phyloP scores from a whole-genome alignment of 2,888 invertebrate genomes.

The Baronia brevicornis region DNA sequence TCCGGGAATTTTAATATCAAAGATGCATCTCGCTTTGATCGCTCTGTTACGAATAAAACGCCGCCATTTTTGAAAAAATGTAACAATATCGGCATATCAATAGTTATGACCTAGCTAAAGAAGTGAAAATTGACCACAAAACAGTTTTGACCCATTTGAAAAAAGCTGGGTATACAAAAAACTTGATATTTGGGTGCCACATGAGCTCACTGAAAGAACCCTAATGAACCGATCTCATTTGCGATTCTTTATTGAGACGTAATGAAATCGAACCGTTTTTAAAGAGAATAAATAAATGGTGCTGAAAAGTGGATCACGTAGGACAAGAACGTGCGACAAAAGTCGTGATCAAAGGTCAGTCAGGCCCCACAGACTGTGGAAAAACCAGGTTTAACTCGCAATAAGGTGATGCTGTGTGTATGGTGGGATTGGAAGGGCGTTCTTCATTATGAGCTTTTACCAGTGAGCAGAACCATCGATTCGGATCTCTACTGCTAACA shows the following conservation, averaged over 20 bases:
- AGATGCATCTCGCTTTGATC: slow-evolving; percentile 3
- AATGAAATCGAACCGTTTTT: too few species aligned
- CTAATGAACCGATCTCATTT: slow-evolving; percentile 5
- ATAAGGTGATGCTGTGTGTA: slow-evolving; percentile 1
- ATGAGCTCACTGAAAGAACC: slow-evolving; percentile 6
- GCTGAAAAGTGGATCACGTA: not conserved
- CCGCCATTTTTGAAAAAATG: slow-evolving; percentile 3
- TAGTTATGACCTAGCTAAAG: slow-evolving; percentile 3
- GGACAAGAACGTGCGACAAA: not conserved
- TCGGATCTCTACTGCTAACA: slow-evolving; percentile 14
- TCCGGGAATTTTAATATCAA: slow-evolving; percentile 14
- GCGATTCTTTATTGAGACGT: slow-evolving; percentile 6
- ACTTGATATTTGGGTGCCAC: slow-evolving; percentile 5
- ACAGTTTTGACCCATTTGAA: slow-evolving; percentile 8
- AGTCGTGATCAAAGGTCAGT: too few species aligned
- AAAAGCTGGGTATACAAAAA: slow-evolving; percentile 7
- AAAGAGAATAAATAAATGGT: not conserved
- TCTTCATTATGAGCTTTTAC: slow-evolving; percentile 17
- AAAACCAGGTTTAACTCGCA: slow-evolving; percentile 2
- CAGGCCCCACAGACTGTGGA: slow-evolving; percentile 4
- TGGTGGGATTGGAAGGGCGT: slow-evolving; percentile 20
- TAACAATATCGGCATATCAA: slow-evolving; percentile 4
- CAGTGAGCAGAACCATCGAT: slow-evolving; percentile 12
- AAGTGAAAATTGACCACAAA: slow-evolving; percentile 8
- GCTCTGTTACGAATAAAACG: not conserved